Evolutionary conservation across 2,797 vertebrate species (phyloP).

Genomic region (Coregonus sp.): DNA sequence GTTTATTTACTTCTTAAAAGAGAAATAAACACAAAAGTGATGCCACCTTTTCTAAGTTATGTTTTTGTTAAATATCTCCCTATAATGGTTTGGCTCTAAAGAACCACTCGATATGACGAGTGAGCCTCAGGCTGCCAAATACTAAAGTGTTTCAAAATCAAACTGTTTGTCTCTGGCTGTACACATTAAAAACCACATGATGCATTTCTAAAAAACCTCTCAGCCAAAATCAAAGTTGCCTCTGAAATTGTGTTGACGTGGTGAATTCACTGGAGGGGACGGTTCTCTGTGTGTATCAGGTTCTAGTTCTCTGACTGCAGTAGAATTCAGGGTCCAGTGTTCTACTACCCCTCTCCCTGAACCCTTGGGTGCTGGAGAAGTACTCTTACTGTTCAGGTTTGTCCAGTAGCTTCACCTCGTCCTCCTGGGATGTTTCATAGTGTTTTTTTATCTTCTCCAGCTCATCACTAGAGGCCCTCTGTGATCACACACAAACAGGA

Average conservation of each 20-base stretch:
- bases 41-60: slow-evolving; percentile 11
- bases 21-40: slow-evolving; percentile 17
- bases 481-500: slow-evolving; percentile 32
- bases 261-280: neutral
- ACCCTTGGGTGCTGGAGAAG: slow-evolving; percentile 1
- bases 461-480: slow-evolving; percentile 93
- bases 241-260: neutral
- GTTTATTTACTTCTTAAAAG: slow-evolving; percentile 14
- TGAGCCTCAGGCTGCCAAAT: too few species aligned
- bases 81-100: slow-evolving; percentile 7
- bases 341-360: neutral
- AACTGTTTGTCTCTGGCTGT: neutral
- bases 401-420: slow-evolving; percentile 92
- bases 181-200: neutral
- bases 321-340: neutral
- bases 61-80: slow-evolving; percentile 14
- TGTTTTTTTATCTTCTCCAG: slow-evolving; percentile 86
- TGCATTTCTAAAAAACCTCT: neutral
- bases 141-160: neutral
- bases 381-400: slow-evolving; percentile 97
- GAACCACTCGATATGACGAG: neutral
- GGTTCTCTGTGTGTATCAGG: neutral
- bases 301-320: neutral
- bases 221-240: neutral
- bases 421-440: slow-evolving; percentile 88